Evolutionary conservation across 2,113 vertebrate species (phyloP).

Genomic region (Isichthys henryi): DNA sequence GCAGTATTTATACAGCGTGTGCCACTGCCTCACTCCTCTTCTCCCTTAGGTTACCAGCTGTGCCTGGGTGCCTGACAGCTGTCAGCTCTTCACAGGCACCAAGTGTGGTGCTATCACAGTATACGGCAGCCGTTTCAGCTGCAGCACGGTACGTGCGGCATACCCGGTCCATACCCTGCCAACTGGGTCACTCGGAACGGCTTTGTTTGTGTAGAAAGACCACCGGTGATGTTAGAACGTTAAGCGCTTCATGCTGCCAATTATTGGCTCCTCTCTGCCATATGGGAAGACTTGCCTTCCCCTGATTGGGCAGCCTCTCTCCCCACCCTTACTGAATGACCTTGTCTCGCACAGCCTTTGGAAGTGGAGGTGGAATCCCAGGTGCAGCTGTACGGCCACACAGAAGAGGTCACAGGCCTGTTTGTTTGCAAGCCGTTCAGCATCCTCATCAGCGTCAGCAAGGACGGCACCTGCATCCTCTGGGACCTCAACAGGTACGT

Average conservation of each 20-base stretch:
- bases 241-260: neutral
- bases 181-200: neutral
- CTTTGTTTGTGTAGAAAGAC: neutral
- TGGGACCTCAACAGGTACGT: slow-evolving; percentile 94
- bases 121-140: slow-evolving; percentile 85
- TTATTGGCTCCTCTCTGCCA: neutral
- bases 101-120: slow-evolving; percentile 92
- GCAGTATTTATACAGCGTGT: neutral
- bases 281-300: neutral
- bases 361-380: slow-evolving; percentile 96
- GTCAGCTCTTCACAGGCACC: slow-evolving; percentile 94
- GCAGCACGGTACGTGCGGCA: slow-evolving; percentile 68
- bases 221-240: neutral
- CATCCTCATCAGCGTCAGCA: slow-evolving; percentile 90
- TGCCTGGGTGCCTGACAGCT: slow-evolving; percentile 96
- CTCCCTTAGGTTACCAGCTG: slow-evolving; percentile 82
- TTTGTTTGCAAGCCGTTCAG: slow-evolving; percentile 95
- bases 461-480: slow-evolving; percentile 90
- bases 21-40: neutral
- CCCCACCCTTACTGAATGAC: neutral
- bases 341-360: slow-evolving; percentile 62
- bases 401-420: slow-evolving; percentile 81
- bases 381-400: slow-evolving; percentile 88
- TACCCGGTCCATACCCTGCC: slow-evolving; percentile 16
- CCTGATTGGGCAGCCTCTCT: neutral